Percentiles rank a stretch among this genome's conserved stretches.
phyloP scores from a whole-genome alignment of 2,113 vertebrate species.

The Polypterus bichir region DNA sequence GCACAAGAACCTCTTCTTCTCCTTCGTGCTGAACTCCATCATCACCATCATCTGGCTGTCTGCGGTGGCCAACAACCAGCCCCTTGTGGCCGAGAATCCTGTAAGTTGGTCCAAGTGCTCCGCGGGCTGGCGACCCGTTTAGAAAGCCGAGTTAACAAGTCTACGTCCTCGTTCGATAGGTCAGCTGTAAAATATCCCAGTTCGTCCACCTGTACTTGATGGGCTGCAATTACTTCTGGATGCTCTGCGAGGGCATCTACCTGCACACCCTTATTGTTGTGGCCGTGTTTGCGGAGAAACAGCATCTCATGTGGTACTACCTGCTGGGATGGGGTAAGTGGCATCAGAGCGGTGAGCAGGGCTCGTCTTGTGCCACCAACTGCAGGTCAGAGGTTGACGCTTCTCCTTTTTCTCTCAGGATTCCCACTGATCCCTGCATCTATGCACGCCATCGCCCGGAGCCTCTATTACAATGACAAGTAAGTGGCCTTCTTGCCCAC shows the following conservation, averaged over 20 bases:
- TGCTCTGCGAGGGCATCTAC: conserved; percentile 96
- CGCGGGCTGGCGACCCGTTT: too few species aligned
- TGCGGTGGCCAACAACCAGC: conserved; percentile 80
- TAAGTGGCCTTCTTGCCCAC: conserved; percentile 40
- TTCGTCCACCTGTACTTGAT: conserved; percentile 88
- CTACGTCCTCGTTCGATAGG: conserved; percentile 31
- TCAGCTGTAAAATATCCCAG: conserved; percentile 82
- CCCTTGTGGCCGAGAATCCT: conserved; percentile 75
- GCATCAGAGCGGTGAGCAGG: not conserved
- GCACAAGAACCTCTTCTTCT: conserved; percentile 96
- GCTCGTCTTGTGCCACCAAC: not conserved
- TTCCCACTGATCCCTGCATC: conserved; percentile 86
- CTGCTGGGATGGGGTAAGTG: conserved; percentile 91
- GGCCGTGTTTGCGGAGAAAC: conserved; percentile 94
- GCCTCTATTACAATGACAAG: conserved; percentile 93
- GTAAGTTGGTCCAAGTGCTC: conserved; percentile 48
- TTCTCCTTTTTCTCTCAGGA: conserved; percentile 43
- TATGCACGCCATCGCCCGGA: conserved; percentile 81
- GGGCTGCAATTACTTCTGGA: conserved; percentile 97
- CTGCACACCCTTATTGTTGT: conserved; percentile 95
- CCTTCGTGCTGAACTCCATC: conserved; percentile 85
- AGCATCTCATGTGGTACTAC: conserved; percentile 93
- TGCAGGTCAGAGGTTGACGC: not conserved
- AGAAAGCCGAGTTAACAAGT: too few species aligned
- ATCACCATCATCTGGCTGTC: conserved; percentile 82